Base-by-base conservation (phyloP, 37 sponge, comb jelly and placozoan species). In the Diacarnus erythraeanus region DNA sequence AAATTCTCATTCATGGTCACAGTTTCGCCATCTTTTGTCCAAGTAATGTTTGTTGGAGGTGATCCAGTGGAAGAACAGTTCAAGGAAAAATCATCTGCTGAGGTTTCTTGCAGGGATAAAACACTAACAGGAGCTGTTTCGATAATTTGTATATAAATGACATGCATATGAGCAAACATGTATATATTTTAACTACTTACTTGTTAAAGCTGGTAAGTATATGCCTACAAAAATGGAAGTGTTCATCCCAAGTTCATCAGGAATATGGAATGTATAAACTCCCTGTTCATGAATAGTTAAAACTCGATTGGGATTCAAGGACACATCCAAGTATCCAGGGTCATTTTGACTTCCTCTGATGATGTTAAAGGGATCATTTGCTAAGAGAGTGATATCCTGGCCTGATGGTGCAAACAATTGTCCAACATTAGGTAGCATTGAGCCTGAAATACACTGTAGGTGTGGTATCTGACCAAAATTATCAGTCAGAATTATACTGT, bases 401-500 rank as follows among this genome's bases (percentile, higher is more conserved):
- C 73, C 73, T 5, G 73, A 44, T 21, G 73, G 73, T 38, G 73
- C 22, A 72, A 72, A 23, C 73, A 47, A 72, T 29, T 43, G 47
- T 22, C 73, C 73, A 18, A n/a, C 54, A 43, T 43, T 72, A 12
- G 73, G 4, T 44, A 54, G n/a, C 54, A 43, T 21, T 20, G 73
- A 72, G 42, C 73, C 73, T 25, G 73, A 72, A 44, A 72, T 72
- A 54, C 73, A 72, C 54, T 72, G 73, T 23, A 72, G 47, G 6
- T 27, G 73, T 29, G 73, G 73, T 41, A 72, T 41, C 31, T 72
- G 73, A 29, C 73, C 73, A 72, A 72, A 72, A 42, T 72, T 72
- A 27, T 43, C 33, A 20, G 73, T 44, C 54, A 72, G 25, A 43
- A 72, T 72, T 3, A 43, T 43, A 29, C n/a, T 20, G 31, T 72